Base-by-base conservation (phyloP, 2,113 vertebrate genomes). In the Cinclus mexicanus region DNA sequence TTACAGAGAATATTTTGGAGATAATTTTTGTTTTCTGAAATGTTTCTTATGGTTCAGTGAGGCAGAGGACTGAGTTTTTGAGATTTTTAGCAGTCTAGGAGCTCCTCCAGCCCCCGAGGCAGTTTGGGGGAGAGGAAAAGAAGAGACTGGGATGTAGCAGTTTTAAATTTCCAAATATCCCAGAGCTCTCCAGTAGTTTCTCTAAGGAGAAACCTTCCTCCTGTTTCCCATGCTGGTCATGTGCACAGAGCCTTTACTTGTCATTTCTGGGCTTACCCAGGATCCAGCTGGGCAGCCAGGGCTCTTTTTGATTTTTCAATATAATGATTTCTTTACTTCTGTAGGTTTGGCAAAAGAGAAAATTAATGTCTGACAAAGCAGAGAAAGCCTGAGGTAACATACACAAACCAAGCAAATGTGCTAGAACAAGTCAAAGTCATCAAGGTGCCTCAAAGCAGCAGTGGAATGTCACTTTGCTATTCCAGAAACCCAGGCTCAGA, bases 261-360 rank as follows among this genome's bases (percentile, higher is more conserved):
- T 78, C 56, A 19, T 68, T 86, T 44, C 71, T 93, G 29, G 4
- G n/a, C 95, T 95, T 95, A 96, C 97, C 97, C 82, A 91, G 95
- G 70, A 49, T 91, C 81, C 97, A 82, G 50, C 65, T 87, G 3
- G 79, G 57, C 92, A 97, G 89, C 94, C 88, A 93, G 78, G 75
- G 93, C 64, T 88, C 52, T 42, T 63, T 87, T 79, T 71, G 94
- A 61, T 52, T 71, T 80, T 83, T 96, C 85, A 64, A 41, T 87
- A 65, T 79, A 93, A 86, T 74, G 89, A 94, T 83, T 76, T 94
- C 96, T 93, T 88, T 74, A 72, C 90, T 97, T 94, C 97, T 98
- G 83, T 61, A 87, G 33, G 35, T 90, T 96, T 89, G 70, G 63
- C 65, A 87, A 93, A 91, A 94, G 67, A 81, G 83, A 39, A 90